A percentile compares a stretch with the other conserved stretches of the same genome.
Conservation (phyloP, 2,888 invertebrate species). For the Rhopalosiphum nymphaeae region DNA sequence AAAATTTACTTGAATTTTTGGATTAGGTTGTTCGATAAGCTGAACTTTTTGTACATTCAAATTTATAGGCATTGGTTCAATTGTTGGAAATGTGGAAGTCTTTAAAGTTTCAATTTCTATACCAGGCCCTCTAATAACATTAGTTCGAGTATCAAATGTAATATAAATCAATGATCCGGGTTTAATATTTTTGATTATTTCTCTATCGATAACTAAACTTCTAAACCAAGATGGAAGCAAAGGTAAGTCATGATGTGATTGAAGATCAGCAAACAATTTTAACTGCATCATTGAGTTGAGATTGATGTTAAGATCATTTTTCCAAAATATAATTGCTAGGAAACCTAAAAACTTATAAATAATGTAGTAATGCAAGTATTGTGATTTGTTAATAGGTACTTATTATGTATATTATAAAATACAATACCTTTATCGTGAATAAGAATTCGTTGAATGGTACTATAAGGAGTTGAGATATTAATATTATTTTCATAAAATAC, state of each 20-base stretch:
- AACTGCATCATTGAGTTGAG: conserved; percentile 65
- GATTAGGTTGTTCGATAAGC: conserved; percentile 60
- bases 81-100: conserved; percentile 46
- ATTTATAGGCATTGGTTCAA: conserved; percentile 13
- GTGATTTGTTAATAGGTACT: not conserved
- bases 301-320: conserved; percentile 60
- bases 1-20: conserved; percentile 54
- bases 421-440: conserved; percentile 53
- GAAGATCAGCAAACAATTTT: conserved; percentile 65
- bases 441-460: conserved; percentile 51
- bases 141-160: conserved; percentile 49
- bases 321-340: conserved; percentile 65
- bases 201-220: conserved; percentile 61
- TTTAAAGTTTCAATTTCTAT: conserved; percentile 59
- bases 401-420: not conserved
- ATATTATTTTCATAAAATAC: conserved; percentile 56
- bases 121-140: conserved; percentile 65
- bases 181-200: conserved; percentile 43
- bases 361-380: conserved; percentile 32
- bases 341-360: conserved; percentile 63
- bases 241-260: conserved; percentile 24
- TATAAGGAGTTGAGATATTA: conserved; percentile 36
- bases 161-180: conserved; percentile 58
- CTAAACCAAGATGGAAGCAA: conserved; percentile 63
- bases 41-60: conserved; percentile 65